These are phyloP conservation scores for Perca flavescens DNA, from an alignment of 2,113 vertebrate genomes.

Conservation along the genomic window DNA sequence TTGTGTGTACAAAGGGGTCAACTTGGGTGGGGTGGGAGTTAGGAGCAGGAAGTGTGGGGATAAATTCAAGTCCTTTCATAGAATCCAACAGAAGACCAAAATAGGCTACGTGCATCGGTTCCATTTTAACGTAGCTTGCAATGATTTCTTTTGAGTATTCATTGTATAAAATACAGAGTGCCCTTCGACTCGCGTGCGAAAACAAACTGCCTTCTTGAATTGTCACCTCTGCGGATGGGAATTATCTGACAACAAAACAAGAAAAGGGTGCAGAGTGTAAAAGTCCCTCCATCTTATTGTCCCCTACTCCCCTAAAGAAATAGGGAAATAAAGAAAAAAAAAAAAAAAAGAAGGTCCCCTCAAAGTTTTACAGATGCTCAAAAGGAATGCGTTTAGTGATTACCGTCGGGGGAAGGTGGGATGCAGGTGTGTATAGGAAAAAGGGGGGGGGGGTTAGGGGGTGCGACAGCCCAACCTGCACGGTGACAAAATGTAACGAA, in stretches of 20 bases:
- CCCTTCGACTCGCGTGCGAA: slow-evolving; percentile 67
- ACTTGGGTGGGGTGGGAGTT: slow-evolving; percentile 42
- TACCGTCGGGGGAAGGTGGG: slow-evolving; percentile 82
- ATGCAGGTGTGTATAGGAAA: slow-evolving; percentile 33
- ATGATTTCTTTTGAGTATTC: slow-evolving; percentile 89
- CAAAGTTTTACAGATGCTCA: slow-evolving; percentile 81
- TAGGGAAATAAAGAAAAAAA: slow-evolving; percentile 18
- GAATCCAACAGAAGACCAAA: slow-evolving; percentile 89
- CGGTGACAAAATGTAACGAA: slow-evolving; percentile 46
- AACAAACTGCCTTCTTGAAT: slow-evolving; percentile 67
- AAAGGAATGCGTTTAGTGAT: slow-evolving; percentile 92
- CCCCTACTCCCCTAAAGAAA: slow-evolving; percentile 43
- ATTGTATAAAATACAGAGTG: slow-evolving; percentile 84
- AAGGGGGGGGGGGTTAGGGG: neutral
- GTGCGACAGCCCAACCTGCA: slow-evolving; percentile 48
- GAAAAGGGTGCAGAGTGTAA: slow-evolving; percentile 70
- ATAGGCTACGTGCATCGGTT: slow-evolving; percentile 82
- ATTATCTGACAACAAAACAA: slow-evolving; percentile 70
- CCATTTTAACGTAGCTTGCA: slow-evolving; percentile 83
- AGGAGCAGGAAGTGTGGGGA: slow-evolving; percentile 70
- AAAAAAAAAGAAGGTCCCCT: slow-evolving; percentile 78
- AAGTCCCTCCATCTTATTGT: slow-evolving; percentile 70
- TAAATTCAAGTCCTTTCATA: slow-evolving; percentile 90
- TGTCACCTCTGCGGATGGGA: slow-evolving; percentile 65
- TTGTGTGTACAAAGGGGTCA: slow-evolving; percentile 59